A percentile compares a stretch with the other conserved stretches of the same genome.
Evolutionary conservation across 2,797 vertebrate genomes (phyloP).

Genomic region (Peromyscus melanophrys): DNA sequence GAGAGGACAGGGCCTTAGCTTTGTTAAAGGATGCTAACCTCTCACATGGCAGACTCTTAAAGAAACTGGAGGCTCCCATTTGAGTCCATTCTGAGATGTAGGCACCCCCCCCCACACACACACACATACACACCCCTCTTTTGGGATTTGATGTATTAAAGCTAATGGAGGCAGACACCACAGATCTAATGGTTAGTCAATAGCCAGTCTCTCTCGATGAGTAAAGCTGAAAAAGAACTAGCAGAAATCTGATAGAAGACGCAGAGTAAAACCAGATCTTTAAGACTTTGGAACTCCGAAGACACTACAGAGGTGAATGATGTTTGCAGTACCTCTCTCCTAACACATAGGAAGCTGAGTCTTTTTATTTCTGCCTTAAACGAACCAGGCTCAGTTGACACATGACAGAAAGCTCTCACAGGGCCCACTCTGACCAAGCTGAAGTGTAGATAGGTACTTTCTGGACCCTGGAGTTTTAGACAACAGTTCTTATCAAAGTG

Average conservation of each 20-base stretch:
- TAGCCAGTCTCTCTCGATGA: background rate
- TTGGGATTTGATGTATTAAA: background rate
- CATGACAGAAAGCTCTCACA: background rate
- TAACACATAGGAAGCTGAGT: background rate
- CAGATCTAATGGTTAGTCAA: background rate
- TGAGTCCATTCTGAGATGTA: too few species aligned
- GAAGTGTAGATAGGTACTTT: background rate
- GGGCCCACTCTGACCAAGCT: background rate
- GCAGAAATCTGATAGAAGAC: background rate
- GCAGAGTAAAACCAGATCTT: background rate
- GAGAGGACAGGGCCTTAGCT: background rate
- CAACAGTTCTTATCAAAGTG: slow-evolving; percentile 20
- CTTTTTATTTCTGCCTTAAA: background rate
- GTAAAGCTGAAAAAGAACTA: background rate
- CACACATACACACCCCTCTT: background rate
- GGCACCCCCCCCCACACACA: background rate
- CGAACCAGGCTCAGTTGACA: background rate
- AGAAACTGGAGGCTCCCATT: background rate
- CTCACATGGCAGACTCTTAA: background rate
- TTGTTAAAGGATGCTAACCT: background rate
- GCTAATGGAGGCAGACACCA: background rate
- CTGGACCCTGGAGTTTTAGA: background rate
- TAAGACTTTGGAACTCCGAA: background rate
- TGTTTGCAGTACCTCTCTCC: background rate
- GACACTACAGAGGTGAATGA: background rate